These are phyloP conservation scores for Montipora efflorescens DNA, from an alignment of 64 coral and sea anemone species.

Conservation along the genomic window DNA sequence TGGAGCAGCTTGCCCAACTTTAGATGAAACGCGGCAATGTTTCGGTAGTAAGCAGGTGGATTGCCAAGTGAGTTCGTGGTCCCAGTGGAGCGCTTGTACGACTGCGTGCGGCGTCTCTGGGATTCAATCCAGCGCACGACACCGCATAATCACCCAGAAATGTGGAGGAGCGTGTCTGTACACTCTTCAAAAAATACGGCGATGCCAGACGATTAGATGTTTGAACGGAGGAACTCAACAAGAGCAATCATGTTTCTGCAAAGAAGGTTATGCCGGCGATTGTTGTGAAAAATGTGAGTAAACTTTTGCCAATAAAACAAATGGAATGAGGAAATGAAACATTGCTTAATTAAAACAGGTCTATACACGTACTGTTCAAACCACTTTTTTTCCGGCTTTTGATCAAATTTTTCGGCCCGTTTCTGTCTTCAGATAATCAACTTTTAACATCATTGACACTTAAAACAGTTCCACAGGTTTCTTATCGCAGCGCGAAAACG, in stretches of 20 bases:
- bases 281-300: background rate
- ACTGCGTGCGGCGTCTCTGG: background rate
- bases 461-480: too few relatives aligned
- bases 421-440: too few relatives aligned
- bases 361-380: too few relatives aligned
- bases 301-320: too few relatives aligned
- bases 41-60: background rate
- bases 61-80: background rate
- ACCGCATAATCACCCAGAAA: background rate
- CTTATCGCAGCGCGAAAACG: too few relatives aligned
- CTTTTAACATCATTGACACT: too few relatives aligned
- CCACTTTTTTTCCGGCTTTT: too few relatives aligned
- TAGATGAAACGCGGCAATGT: background rate
- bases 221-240: slow-evolving; percentile 2
- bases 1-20: background rate
- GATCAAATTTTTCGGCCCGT: too few relatives aligned
- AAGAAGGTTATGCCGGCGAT: background rate
- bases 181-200: background rate
- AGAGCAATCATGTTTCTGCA: background rate
- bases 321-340: too few relatives aligned
- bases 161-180: slow-evolving; percentile 7
- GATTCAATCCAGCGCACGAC: background rate
- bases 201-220: background rate
- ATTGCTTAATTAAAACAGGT: too few relatives aligned
- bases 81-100: slow-evolving; percentile 3